These are phyloP conservation scores for Macquaria ambigua DNA, from an alignment of 2,113 vertebrate species.

Conservation along the genomic window DNA sequence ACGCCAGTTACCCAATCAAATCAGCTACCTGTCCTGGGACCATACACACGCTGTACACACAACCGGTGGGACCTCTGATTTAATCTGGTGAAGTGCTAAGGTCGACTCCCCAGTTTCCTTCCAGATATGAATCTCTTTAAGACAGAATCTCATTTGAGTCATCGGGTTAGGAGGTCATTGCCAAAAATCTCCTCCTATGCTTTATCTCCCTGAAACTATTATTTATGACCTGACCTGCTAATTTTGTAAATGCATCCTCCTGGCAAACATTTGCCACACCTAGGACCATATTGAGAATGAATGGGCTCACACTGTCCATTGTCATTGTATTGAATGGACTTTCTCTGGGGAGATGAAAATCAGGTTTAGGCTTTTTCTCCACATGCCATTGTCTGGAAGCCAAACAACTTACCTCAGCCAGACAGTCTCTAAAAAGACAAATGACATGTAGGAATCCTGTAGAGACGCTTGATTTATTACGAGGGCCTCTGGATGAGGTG, in stretches of 20 bases:
- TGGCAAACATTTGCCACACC: slow-evolving; percentile 10
- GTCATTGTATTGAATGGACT: slow-evolving; percentile 34
- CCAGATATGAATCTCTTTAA: slow-evolving; percentile 53
- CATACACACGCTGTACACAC: slow-evolving; percentile 6
- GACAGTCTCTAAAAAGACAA: slow-evolving; percentile 28
- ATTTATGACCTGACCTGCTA: slow-evolving; percentile 47
- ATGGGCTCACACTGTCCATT: slow-evolving; percentile 15
- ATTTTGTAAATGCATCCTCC: slow-evolving; percentile 58
- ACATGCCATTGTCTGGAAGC: slow-evolving; percentile 13
- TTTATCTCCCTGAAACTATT: slow-evolving; percentile 33
- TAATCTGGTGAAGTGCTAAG: slow-evolving; percentile 66
- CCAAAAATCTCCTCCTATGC: slow-evolving; percentile 35
- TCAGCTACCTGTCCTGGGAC: slow-evolving; percentile 50
- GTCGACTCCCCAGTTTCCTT: slow-evolving; percentile 12
- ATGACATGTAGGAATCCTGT: slow-evolving; percentile 6
- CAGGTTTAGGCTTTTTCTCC: not conserved
- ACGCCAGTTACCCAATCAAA: slow-evolving; percentile 54
- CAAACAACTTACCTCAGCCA: slow-evolving; percentile 8
- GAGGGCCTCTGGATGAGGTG: not conserved
- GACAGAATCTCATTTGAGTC: slow-evolving; percentile 48
- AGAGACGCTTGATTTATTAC: slow-evolving; percentile 2
- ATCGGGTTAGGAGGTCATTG: slow-evolving; percentile 33
- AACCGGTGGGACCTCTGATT: slow-evolving; percentile 19
- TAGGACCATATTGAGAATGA: slow-evolving; percentile 31
- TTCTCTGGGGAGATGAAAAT: slow-evolving; percentile 20